These are phyloP conservation scores for Desmodus rotundus DNA, from an alignment of 2,113 vertebrate species.

Conservation along the genomic window DNA sequence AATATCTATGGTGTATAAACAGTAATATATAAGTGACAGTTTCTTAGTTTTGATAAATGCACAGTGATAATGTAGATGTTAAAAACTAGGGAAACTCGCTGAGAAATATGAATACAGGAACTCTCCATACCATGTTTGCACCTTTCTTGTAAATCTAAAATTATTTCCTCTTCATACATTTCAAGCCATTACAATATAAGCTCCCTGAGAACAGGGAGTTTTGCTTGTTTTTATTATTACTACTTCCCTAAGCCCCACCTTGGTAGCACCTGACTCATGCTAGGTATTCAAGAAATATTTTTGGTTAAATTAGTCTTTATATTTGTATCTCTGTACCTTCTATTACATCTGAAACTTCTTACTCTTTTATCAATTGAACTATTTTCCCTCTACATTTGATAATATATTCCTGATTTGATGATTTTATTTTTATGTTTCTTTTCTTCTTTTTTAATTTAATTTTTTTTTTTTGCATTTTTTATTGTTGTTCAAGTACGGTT, in stretches of 20 bases:
- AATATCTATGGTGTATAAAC: neutral
- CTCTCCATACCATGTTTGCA: neutral
- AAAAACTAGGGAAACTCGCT: neutral
- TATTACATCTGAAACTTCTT: neutral
- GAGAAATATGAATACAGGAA: neutral
- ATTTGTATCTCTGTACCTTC: neutral
- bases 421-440: no score
- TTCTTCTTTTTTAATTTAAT: no score
- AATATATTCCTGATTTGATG: neutral
- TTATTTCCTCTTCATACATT: neutral
- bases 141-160: neutral
- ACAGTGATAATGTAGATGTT: neutral
- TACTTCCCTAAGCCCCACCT: neutral
- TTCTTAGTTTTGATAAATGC: conserved; percentile 11
- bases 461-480: no score
- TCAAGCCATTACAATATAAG: neutral
- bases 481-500: no score
- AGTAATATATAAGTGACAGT: neutral
- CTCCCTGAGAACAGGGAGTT: neutral
- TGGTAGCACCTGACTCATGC: neutral
- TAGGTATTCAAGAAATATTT: neutral
- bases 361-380: neutral
- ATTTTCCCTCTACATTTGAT: neutral
- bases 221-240: neutral
- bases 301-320: neutral